A percentile compares a stretch with the other conserved stretches of the same genome.
These are phyloP conservation scores for Stegodyphus dumicola DNA, from an alignment of 1,140 invertebrate genomes.

Conservation along the genomic window DNA sequence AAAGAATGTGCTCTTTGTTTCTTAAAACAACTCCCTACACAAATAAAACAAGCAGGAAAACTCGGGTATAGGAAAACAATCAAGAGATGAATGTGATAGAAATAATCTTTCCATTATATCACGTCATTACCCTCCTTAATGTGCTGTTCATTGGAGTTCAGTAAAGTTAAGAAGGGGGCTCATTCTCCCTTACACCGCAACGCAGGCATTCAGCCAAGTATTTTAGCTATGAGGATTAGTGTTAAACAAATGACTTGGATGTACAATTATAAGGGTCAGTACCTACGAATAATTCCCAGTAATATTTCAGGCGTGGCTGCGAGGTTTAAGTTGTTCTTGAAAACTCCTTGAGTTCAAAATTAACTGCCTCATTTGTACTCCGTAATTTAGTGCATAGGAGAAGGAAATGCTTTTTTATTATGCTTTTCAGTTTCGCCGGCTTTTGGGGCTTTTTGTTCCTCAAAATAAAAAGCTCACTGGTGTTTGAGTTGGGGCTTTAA, in stretches of 20 bases:
- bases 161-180: constrained; percentile 2
- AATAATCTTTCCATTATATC: constrained; percentile 61
- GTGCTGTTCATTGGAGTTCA: constrained; percentile 40
- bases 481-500: constrained; percentile 20
- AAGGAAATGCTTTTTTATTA: background rate
- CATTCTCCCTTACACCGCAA: constrained; percentile 18
- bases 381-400: constrained; percentile 50
- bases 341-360: constrained; percentile 48
- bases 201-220: constrained; percentile 55
- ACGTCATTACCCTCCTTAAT: constrained; percentile 53
- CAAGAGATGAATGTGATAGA: constrained; percentile 60
- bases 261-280: constrained; percentile 61
- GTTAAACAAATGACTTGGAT: constrained; percentile 60
- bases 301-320: constrained; percentile 42
- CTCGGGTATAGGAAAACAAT: constrained; percentile 58
- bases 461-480: constrained; percentile 25
- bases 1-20: constrained; percentile 53
- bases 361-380: constrained; percentile 58
- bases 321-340: constrained; percentile 52
- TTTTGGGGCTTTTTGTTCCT: background rate
- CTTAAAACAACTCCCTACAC: constrained; percentile 46
- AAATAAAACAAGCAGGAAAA: constrained; percentile 57
- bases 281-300: constrained; percentile 58
- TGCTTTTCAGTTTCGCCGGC: background rate
- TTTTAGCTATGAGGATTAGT: constrained; percentile 53